phyloP scores from a whole-genome alignment of 2,888 invertebrate genomes.

The Penaeus monodon region DNA sequence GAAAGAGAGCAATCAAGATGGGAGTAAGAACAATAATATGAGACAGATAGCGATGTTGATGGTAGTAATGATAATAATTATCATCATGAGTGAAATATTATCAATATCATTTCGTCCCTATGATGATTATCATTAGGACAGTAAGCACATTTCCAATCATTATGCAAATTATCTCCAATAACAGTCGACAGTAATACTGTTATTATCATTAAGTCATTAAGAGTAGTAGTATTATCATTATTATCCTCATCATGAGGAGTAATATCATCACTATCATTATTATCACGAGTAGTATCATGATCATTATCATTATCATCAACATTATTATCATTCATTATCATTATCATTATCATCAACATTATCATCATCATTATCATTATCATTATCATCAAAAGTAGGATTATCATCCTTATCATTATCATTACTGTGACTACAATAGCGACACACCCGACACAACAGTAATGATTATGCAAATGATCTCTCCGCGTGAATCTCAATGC shows the following conservation, averaged over 20 bases:
- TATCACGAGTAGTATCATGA: neutral
- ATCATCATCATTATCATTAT: neutral
- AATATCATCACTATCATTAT: neutral
- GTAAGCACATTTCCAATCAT: no score
- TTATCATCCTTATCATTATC: neutral
- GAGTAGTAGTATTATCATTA: no score
- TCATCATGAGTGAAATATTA: no score
- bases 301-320: neutral
- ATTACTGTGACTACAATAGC: neutral
- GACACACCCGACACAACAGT: neutral
- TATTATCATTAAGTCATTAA: no score
- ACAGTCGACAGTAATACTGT: no score
- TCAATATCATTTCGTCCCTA: no score
- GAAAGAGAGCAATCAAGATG: no score
- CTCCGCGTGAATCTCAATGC: no score
- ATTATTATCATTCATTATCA: neutral
- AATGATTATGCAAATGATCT: no score
- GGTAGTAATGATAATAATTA: neutral
- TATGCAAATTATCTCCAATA: no score
- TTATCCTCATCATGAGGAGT: neutral
- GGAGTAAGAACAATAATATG: neutral
- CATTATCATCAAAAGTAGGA: neutral
- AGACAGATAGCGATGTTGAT: neutral
- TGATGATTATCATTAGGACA: no score
- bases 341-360: neutral